phyloP scores from a whole-genome alignment of 2,888 invertebrate genomes.

The Rotaria sp. region DNA sequence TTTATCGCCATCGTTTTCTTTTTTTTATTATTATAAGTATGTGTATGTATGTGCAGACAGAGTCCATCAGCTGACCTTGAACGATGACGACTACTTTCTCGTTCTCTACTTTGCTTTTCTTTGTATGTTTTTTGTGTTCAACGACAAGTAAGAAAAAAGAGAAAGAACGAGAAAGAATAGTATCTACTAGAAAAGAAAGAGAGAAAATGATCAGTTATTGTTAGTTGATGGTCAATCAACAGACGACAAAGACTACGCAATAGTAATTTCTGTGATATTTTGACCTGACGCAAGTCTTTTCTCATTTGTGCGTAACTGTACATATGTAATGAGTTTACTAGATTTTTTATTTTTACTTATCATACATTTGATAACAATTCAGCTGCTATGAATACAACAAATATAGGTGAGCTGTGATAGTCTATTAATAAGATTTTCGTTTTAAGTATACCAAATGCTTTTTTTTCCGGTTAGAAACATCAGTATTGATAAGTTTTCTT shows the following conservation, averaged over 20 bases:
- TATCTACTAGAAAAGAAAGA: background rate
- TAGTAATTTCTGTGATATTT: background rate
- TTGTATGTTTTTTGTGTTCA: background rate
- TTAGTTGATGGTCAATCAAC: background rate
- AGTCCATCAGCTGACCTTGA: background rate
- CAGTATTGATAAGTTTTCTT: too few species aligned
- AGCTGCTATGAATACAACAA: too few species aligned
- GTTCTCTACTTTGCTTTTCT: background rate
- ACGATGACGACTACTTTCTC: constrained; percentile 16
- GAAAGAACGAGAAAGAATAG: background rate
- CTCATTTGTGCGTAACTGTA: too few species aligned
- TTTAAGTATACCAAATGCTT: too few species aligned
- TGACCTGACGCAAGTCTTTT: background rate
- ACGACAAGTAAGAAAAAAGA: background rate
- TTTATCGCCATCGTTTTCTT: background rate
- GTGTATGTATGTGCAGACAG: background rate
- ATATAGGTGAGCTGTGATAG: too few species aligned
- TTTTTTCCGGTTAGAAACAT: too few species aligned
- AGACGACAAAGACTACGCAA: constrained; percentile 11
- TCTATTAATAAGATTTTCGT: too few species aligned
- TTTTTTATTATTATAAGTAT: background rate
- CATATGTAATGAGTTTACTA: too few species aligned
- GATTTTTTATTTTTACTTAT: too few species aligned
- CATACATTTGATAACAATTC: too few species aligned
- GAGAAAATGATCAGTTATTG: background rate